phyloP scores from a whole-genome alignment of 35 echinoderm and acorn worm genomes.

The Lytechinus variegatus region DNA sequence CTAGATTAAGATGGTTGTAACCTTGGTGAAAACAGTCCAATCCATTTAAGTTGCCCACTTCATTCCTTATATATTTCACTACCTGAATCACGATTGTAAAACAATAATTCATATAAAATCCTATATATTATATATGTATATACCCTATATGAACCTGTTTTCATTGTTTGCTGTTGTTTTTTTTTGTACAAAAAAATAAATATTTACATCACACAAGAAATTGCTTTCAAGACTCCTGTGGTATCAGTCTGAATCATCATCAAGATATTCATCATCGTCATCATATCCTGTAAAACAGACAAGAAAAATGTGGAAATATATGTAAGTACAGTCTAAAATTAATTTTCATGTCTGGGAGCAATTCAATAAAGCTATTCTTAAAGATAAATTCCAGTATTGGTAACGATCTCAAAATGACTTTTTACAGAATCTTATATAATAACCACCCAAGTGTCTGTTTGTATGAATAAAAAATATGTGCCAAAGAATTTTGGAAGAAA shows the following conservation, averaged over 20 bases:
- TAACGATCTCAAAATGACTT: no score
- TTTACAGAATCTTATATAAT: no score
- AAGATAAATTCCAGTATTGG: no score
- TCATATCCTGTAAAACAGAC: neutral
- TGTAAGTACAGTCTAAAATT: neutral
- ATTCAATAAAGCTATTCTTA: no score
- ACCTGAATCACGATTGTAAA: neutral
- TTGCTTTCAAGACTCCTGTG: neutral
- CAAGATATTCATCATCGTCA: slow-evolving; percentile 25
- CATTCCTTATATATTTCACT: neutral
- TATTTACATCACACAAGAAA: slow-evolving; percentile 40
- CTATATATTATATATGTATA: neutral
- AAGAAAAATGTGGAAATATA: neutral
- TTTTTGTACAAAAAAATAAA: slow-evolving; percentile 49
- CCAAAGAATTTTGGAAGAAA: no score
- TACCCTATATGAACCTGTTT: neutral
- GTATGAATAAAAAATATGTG: no score
- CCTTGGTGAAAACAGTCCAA: neutral
- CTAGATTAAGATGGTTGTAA: neutral
- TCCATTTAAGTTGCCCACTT: neutral
- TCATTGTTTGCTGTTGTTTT: neutral
- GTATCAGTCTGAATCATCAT: slow-evolving; percentile 23
- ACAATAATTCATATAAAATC: neutral
- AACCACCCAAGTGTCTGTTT: no score
- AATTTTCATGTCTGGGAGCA: no score